A percentile compares a stretch with the other conserved stretches of the same genome.
phyloP scores from a whole-genome alignment of 2,113 vertebrate genomes.

The Lethenteron camtschaticum region DNA sequence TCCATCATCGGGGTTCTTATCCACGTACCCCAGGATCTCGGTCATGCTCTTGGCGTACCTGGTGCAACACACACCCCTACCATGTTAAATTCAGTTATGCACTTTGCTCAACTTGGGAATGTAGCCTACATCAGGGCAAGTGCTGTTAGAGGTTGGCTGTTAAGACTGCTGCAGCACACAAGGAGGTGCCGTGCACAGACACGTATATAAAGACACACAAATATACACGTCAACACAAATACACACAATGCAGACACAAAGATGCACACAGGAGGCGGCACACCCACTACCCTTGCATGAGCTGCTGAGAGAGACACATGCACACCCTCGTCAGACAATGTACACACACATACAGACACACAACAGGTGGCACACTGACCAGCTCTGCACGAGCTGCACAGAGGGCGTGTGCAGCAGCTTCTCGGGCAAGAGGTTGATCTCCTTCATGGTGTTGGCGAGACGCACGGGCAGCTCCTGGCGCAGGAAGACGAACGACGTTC shows the following conservation, averaged over 20 bases:
- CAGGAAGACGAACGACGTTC: slow-evolving; percentile 78
- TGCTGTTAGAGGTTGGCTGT: no score
- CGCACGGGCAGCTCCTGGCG: slow-evolving; percentile 71
- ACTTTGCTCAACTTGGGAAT: no score
- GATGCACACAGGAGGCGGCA: background rate
- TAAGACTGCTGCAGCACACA: no score
- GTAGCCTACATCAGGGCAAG: no score
- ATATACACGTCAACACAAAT: background rate
- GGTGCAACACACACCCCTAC: no score
- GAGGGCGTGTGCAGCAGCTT: slow-evolving; percentile 70
- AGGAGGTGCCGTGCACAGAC: background rate
- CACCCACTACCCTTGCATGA: background rate
- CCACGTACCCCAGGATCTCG: no score
- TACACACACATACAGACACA: background rate
- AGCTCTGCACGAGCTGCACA: slow-evolving; percentile 71
- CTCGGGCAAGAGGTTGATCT: slow-evolving; percentile 80
- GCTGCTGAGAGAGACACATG: background rate
- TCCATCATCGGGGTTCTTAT: no score
- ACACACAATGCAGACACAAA: background rate
- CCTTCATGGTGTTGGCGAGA: slow-evolving; percentile 90
- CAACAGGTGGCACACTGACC: slow-evolving; percentile 25
- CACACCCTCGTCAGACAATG: background rate
- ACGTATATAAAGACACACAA: background rate
- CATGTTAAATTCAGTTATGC: no score
- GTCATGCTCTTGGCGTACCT: no score